Base-by-base conservation (phyloP, 2,113 vertebrate species). In the Lophochroa leadbeateri region DNA sequence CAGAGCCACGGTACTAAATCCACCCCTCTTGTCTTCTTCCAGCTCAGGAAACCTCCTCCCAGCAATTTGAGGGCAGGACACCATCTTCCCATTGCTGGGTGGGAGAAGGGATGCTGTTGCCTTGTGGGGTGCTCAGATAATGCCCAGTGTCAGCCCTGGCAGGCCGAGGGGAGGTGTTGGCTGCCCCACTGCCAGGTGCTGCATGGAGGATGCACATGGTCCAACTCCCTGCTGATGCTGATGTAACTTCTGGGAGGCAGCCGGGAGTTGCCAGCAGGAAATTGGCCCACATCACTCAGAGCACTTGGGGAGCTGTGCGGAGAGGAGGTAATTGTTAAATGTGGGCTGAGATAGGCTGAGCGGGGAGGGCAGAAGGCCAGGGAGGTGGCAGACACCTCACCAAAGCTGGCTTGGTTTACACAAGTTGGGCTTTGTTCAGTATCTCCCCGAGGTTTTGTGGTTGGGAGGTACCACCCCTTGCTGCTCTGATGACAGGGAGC, bases 291-390 rank as follows among this genome's bases (percentile, higher is more conserved):
- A 85, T 50, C 69, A 37, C 77, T 91, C 35, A 35, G 60, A 94
- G 35, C 47, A 47, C 64, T 88, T 55, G 74, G 81, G 79, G 77
- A 94, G 65, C 43, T 24, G 4, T 63, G 83, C 8, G 8, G 86
- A 75, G 69, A 91, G 64, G 35, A 87, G 94, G 28, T 96, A 97
- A 96, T 95, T 95, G 89, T 97, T 97, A 96, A 95, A 94, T 95
- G 91, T 88, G 81, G 91, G 94, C 74, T 79, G 39, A 39, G 93
- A 97, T 95, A 97, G 95, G 93, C 91, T 96, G 91, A 96, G 89
- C 1, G 7, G 50, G 35, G 61, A 96, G 77, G 95, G 95, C 86
- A 96, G 65, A 44, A 95, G 86, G 93, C 94, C 95, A 95, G 61
- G 81, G 81, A 94, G 89, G 95, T 96, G 81, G 95, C 93, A 94